These are phyloP conservation scores for Dolichotis patagonum DNA, from an alignment of 2,113 vertebrate species.

Conservation along the genomic window DNA sequence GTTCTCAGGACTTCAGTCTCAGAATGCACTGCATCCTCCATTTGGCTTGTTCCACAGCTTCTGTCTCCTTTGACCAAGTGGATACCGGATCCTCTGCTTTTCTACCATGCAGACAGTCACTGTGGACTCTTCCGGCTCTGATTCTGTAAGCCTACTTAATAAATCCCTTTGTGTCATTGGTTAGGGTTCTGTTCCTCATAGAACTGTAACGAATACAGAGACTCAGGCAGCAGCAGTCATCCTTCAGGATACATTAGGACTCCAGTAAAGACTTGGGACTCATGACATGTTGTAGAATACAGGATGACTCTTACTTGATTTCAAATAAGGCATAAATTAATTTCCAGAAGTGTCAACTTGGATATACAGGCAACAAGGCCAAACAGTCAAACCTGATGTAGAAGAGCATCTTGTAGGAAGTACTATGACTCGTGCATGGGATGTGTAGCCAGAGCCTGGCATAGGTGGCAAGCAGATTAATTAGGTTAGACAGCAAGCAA, in stretches of 20 bases:
- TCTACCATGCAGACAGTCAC: neutral
- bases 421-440: rapidly evolving
- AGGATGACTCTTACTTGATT: neutral
- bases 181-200: neutral
- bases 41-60: neutral
- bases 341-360: neutral
- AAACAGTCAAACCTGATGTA: rapidly evolving
- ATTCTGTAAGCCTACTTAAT: neutral
- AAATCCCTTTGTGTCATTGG: neutral
- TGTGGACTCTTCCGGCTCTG: neutral
- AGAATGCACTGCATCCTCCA: neutral
- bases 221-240: neutral
- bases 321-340: neutral
- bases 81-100: neutral
- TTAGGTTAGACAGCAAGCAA: neutral
- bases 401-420: neutral
- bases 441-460: rapidly evolving
- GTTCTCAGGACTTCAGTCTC: neutral
- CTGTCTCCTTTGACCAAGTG: neutral
- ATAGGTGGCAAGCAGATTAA: neutral
- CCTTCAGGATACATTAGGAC: neutral
- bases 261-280: neutral
- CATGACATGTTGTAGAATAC: neutral
- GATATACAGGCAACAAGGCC: neutral
- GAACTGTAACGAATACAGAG: neutral